Evolutionary conservation across 1,140 invertebrate species (phyloP), one percentile per base, ranked within the genome.

Genomic region (Panagrolaimus sp.): DNA sequence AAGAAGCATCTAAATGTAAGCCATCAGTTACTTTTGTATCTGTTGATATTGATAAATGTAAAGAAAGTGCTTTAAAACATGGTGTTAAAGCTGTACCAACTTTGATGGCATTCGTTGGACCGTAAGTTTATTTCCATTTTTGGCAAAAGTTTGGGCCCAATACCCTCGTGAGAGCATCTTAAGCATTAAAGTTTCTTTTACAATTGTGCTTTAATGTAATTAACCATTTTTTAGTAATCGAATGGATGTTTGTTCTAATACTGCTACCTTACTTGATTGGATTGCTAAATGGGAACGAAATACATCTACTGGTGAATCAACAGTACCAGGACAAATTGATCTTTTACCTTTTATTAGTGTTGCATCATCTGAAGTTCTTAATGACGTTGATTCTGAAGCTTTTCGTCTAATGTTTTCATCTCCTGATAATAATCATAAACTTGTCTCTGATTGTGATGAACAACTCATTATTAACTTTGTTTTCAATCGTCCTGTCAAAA

Each of bases 71-170:
- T 11, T 9, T 14, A 25, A 85, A 86, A 23, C 89, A 96, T 82
- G 91, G 91, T 48, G 90, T 99, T 16, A 89, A 88, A 70, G 91
- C 92, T 1, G 97, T 98, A 92, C 96, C 96, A 8, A 99, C 96
- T 7, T 98, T 99, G 82, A 90, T 95, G 70, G 93, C 98, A 79
- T 96, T 92, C 82, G 89, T 89, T 71, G 96, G 94, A 82, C 88
- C 89, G 78, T 79, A 9, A 13, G 68, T 73, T 38, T n/a, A n/a
- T n/a, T n/a, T n/a, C n/a, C n/a, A n/a, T n/a, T n/a, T n/a, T n/a
- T n/a, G n/a, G n/a, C n/a, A n/a, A n/a, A n/a, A n/a, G n/a, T n/a
- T n/a, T n/a, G n/a, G n/a, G n/a, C n/a, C n/a, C n/a, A n/a, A n/a
- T n/a, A n/a, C n/a, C n/a, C n/a, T n/a, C n/a, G n/a, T n/a, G n/a